phyloP scores from a whole-genome alignment of 1,140 invertebrate genomes.

The Drosophila eugracilis region DNA sequence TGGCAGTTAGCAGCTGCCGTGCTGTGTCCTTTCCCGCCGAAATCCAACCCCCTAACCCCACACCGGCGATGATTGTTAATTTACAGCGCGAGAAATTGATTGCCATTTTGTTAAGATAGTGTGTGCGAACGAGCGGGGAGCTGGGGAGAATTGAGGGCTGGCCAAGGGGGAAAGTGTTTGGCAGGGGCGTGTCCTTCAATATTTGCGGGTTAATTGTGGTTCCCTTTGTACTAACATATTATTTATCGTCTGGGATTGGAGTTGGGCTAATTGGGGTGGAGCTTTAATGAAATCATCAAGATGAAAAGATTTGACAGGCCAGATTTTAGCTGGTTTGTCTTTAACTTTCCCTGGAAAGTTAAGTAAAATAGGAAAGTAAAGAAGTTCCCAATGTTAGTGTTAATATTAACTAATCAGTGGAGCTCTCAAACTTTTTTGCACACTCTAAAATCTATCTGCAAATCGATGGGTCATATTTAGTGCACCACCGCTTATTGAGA shows the following conservation, averaged over 20 bases:
- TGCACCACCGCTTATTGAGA: too few species aligned
- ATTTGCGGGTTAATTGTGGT: conserved; percentile 68
- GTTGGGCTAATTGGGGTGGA: conserved; percentile 29
- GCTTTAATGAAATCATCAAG: conserved; percentile 42
- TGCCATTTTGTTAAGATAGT: conserved; percentile 63
- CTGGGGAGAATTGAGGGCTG: not conserved
- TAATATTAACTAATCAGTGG: too few species aligned
- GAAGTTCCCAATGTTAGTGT: too few species aligned
- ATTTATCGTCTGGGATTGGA: conserved; percentile 26
- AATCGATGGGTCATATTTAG: not conserved
- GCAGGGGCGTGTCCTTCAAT: conserved; percentile 45
- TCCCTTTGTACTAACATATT: conserved; percentile 41
- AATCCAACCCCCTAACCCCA: not conserved
- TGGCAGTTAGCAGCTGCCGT: conserved; percentile 80
- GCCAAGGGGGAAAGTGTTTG: conserved; percentile 33
- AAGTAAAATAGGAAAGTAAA: too few species aligned
- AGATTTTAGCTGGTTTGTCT: too few species aligned
- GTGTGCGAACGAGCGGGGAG: conserved; percentile 18
- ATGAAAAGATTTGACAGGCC: conserved; percentile 3
- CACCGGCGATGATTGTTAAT: conserved; percentile 64
- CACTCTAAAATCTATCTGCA: not conserved
- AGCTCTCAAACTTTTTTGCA: too few species aligned
- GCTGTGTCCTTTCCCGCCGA: conserved; percentile 26
- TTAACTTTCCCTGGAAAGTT: too few species aligned
- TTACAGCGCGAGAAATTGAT: conserved; percentile 82